Conservation (phyloP, 2,797 vertebrate species). For the Oceanodroma leucorhoa region DNA sequence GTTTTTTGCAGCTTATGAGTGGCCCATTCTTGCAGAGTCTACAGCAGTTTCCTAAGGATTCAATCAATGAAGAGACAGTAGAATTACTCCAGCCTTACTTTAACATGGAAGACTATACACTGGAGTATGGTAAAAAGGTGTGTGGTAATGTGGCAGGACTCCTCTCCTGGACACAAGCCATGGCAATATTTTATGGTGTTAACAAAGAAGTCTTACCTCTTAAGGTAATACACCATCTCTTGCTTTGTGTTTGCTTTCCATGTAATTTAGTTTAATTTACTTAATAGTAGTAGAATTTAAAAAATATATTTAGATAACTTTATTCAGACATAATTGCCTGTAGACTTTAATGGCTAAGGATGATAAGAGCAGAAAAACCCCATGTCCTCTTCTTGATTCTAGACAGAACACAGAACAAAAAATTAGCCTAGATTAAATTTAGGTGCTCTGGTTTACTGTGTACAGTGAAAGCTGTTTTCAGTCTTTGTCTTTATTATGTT, state of each 20-base stretch:
- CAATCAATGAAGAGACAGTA: slow-evolving; percentile 78
- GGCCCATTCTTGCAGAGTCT: slow-evolving; percentile 75
- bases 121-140: slow-evolving; percentile 75
- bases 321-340: background rate
- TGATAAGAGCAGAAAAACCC: background rate
- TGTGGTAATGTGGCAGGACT: slow-evolving; percentile 81
- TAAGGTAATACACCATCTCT: slow-evolving; percentile 67
- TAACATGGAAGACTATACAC: slow-evolving; percentile 77
- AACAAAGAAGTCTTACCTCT: slow-evolving; percentile 79
- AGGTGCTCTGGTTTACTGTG: background rate
- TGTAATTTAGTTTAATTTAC: background rate
- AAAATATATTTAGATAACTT: background rate
- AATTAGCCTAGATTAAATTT: background rate
- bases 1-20: slow-evolving; percentile 76
- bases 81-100: slow-evolving; percentile 80
- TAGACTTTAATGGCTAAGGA: background rate
- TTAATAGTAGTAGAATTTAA: background rate
- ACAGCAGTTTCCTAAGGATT: slow-evolving; percentile 77
- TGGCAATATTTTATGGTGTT: slow-evolving; percentile 77
- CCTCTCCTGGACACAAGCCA: slow-evolving; percentile 80
- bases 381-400: background rate
- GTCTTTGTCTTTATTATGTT: background rate
- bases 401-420: background rate
- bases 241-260: background rate
- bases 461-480: background rate